A percentile compares a stretch with the other conserved stretches of the same genome.
Conservation (phyloP, 2,888 invertebrate genomes). For the Rhorus exstirpatorius region DNA sequence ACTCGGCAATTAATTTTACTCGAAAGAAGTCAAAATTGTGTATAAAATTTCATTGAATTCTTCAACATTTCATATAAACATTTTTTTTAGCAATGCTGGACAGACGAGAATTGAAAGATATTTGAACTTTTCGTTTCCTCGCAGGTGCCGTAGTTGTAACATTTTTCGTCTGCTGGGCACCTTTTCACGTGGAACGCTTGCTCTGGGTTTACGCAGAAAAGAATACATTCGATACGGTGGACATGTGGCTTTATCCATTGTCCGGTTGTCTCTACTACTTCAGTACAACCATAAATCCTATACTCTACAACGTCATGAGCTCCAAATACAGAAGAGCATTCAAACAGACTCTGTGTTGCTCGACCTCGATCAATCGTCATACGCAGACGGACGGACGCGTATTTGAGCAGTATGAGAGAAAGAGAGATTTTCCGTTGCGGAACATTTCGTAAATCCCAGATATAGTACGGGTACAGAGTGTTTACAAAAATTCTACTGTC, state of each 20-base stretch:
- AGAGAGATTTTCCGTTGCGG: constrained; percentile 88
- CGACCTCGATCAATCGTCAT: constrained; percentile 24
- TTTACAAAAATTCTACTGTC: constrained; percentile 70
- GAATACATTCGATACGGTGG: constrained; percentile 89
- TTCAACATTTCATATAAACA: too few relatives aligned
- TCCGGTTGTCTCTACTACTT: constrained; percentile 95
- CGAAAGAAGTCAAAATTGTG: too few relatives aligned
- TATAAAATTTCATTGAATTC: too few relatives aligned
- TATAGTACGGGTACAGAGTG: constrained; percentile 86
- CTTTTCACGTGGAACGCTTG: constrained; percentile 96
- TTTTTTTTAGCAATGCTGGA: too few relatives aligned
- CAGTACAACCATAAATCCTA: constrained; percentile 93
- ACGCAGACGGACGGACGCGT: constrained; percentile 8
- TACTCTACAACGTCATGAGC: constrained; percentile 94
- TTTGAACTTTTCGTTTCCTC: constrained; percentile 84
- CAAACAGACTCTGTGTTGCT: constrained; percentile 90
- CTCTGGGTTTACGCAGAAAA: constrained; percentile 92
- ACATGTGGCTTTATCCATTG: constrained; percentile 93
- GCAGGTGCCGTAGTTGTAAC: constrained; percentile 96
- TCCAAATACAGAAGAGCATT: constrained; percentile 92
- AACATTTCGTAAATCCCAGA: constrained; percentile 85
- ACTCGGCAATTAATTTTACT: too few relatives aligned
- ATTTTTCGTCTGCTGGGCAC: constrained; percentile 98
- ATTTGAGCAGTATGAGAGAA: constrained; percentile 85
- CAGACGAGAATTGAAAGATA: constrained; percentile 92